Evolutionary conservation across 2,888 invertebrate species (phyloP), one percentile per base, ranked within the genome.

Genomic region (Aspidapion aeneum): DNA sequence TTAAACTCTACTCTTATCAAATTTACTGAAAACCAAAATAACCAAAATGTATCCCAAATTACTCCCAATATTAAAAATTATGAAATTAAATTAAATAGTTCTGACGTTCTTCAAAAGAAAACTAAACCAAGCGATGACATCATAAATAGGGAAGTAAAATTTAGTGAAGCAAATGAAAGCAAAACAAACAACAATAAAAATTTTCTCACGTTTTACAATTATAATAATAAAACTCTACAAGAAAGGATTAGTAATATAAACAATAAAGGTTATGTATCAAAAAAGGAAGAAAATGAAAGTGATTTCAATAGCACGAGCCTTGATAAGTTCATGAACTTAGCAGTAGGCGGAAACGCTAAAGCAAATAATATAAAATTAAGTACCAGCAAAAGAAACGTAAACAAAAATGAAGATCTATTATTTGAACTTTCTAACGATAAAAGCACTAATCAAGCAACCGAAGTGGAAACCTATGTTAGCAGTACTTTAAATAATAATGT

Each of bases 281-380:
- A 61, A 63, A 66, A 60, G 64, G 64, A 67, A 65, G 67, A 66
- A 35, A 66, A 68, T 67, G 67, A 67, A 60, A 50, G 12, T 35
- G 48, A 35, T 54, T 54, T 55, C 51, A 57, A 12, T 52, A 7
- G 12, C 35, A 35, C 12, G 35, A 12, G 35, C 35, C 5, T 7
- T 35, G 35, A 35, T 7, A 3, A 7, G 12, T 35, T 35, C 35
- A 12, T 35, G 35, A 35, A 35, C 35, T 35, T 12, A 35, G 12
- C 35, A 35, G 35, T 35, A 35, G 35, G 35, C 35, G 35, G 35
- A 35, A 35, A 3, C 3, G n/a, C n/a, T n/a, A n/a, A n/a, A n/a
- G 35, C 35, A 35, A 35, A 35, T 35, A 35, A 35, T 12, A 35
- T 35, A 35, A 35, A 35, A 35, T 35, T 35, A 7, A 12, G 35